Conservation (phyloP, 2,113 vertebrate species). For the Bubo scandiacus region DNA sequence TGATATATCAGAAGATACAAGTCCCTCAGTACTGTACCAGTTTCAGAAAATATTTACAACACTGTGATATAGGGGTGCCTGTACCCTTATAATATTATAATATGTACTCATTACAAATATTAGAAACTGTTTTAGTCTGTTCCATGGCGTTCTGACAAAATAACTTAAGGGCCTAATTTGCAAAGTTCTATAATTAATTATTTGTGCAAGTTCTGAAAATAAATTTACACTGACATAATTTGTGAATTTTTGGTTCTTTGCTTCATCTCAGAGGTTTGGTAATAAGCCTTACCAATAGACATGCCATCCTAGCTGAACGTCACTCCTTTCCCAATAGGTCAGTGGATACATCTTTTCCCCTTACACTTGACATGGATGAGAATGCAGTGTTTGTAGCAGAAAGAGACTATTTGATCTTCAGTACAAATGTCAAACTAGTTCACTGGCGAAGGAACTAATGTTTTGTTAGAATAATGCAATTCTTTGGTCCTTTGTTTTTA, state of each 20-base stretch:
- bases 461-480: conserved; percentile 68
- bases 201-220: conserved; percentile 71
- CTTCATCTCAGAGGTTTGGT: conserved; percentile 78
- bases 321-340: conserved; percentile 49
- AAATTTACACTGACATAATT: conserved; percentile 65
- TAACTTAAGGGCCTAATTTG: conserved; percentile 74
- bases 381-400: conserved; percentile 34
- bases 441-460: conserved; percentile 40
- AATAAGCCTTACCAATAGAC: conserved; percentile 83
- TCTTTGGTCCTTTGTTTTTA: conserved; percentile 81
- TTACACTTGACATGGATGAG: conserved; percentile 24
- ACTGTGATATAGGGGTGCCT: conserved; percentile 74
- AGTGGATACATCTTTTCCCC: conserved; percentile 40
- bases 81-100: conserved; percentile 75
- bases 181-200: conserved; percentile 70
- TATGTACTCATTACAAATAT: conserved; percentile 77
- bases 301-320: conserved; percentile 57
- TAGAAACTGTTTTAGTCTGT: conserved; percentile 76
- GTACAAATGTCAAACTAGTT: conserved; percentile 26
- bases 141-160: conserved; percentile 71
- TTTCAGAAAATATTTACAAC: conserved; percentile 80
- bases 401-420: conserved; percentile 26
- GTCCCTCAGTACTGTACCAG: conserved; percentile 72
- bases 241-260: conserved; percentile 78
- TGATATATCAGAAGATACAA: conserved; percentile 77